Evolutionary conservation across 2,113 vertebrate genomes (phyloP).

Genomic region (Ameiurus melas): DNA sequence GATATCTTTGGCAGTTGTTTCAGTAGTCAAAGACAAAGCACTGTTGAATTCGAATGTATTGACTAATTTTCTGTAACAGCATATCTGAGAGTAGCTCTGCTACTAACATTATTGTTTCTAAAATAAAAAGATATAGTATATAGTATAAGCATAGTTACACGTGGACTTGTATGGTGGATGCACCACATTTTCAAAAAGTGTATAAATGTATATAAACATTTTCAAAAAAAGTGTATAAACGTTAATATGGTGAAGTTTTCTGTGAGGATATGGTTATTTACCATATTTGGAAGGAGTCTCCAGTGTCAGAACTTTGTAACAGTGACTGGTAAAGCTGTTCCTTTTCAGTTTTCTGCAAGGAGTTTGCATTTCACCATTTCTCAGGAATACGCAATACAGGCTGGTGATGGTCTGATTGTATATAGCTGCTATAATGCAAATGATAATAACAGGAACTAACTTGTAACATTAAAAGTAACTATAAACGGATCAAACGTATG

Average conservation of each 20-base stretch:
- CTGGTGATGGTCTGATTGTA: neutral
- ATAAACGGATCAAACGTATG: neutral
- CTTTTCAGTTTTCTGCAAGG: neutral
- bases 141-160: neutral
- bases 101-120: neutral
- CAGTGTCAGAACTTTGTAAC: neutral
- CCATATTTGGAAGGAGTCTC: neutral
- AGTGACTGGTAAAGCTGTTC: neutral
- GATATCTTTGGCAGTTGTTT: slow-evolving; percentile 2
- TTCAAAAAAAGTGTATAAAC: neutral
- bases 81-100: neutral
- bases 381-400: neutral
- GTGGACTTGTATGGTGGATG: neutral
- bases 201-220: neutral
- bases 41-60: neutral
- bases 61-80: neutral
- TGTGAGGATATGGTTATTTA: neutral
- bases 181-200: neutral
- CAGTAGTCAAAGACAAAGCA: neutral
- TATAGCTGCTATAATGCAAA: neutral
- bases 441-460: neutral
- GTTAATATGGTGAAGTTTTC: neutral
- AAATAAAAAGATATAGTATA: neutral
- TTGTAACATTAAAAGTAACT: neutral
- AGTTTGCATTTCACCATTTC: neutral